A percentile compares a stretch with the other conserved stretches of the same genome.
phyloP scores from a whole-genome alignment of 2,113 vertebrate genomes.

The Meriones unguiculatus region DNA sequence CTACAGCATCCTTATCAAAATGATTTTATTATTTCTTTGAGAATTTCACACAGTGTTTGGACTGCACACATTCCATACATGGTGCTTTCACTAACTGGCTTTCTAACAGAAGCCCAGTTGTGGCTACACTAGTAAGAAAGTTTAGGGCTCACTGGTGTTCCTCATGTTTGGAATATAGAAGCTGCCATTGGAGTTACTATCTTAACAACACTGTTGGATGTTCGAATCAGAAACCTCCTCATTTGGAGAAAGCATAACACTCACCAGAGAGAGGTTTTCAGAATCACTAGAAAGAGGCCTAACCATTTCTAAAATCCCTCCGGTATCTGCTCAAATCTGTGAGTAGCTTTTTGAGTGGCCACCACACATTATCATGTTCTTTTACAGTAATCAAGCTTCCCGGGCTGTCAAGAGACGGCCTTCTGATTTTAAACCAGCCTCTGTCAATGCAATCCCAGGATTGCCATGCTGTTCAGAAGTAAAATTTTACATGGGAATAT shows the following conservation, averaged over 20 bases:
- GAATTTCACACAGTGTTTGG: not conserved
- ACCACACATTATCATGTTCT: not conserved
- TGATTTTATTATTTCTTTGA: too few relatives aligned
- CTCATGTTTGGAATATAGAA: not conserved
- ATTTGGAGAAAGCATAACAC: not conserved
- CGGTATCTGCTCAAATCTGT: not conserved
- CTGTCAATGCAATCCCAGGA: not conserved
- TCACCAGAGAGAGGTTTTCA: not conserved
- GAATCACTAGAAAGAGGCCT: not conserved
- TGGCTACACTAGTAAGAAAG: not conserved
- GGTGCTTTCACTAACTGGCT: not conserved
- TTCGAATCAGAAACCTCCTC: not conserved
- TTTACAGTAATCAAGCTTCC: constrained; percentile 10
- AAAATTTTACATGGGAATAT: constrained; percentile 17
- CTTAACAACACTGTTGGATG: not conserved
- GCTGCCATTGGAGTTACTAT: not conserved
- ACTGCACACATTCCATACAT: not conserved
- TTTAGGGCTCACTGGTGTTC: not conserved
- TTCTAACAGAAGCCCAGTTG: not conserved
- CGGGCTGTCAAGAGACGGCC: not conserved
- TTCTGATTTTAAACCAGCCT: not conserved
- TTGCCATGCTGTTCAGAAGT: not conserved
- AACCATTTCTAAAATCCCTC: not conserved
- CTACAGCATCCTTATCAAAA: not conserved
- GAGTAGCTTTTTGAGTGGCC: not conserved